Evolutionary conservation across 2,797 vertebrate genomes (phyloP), one percentile per base, ranked within the genome.

Genomic region (Coranthus polyacanthus): DNA sequence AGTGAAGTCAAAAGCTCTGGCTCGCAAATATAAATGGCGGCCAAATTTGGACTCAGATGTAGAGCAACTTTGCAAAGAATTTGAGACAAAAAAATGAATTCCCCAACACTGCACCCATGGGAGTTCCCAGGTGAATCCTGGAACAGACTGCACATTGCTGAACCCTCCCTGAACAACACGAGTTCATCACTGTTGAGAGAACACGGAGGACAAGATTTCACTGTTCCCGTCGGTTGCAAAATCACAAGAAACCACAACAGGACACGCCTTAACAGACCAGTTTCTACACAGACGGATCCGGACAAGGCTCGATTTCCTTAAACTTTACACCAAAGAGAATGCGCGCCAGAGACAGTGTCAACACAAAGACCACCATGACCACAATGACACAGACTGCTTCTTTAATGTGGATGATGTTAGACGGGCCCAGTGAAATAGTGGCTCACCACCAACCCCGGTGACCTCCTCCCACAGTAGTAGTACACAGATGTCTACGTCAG

Each of bases 11-110:
- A 69, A 68, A 51, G 20, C 47, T 11, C 13, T 61, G 2, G 26
- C 53, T 38, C 21, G 22, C 12, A 67, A 75, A 49, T 73, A 65
- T 44, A 44, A 68, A 11, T 55, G 61, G 51, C 68, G 61, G 79
- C 37, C 46, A 5, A 75, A 75, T 8, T 2, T 82, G 4, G 64
- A 72, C 20, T 5, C 1, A 2, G 42, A 70, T 18, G 3, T 74
- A 0, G 32, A 81, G 16, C 5, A 51, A n/a, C 6, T 57, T 0
- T 66, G 54, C 15, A 70, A 63, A 15, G 46, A 57, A 15, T 76
- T 57, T 72, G 57, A 68, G 10, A 44, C n/a, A n/a, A n/a, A n/a
- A n/a, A n/a, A n/a, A n/a, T n/a, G n/a, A n/a, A n/a, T n/a, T n/a
- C n/a, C n/a, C n/a, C n/a, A n/a, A n/a, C 45, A 22, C 45, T 47